phyloP scores from a whole-genome alignment of 2,888 invertebrate genomes.

The Protodeltote pygarga region DNA sequence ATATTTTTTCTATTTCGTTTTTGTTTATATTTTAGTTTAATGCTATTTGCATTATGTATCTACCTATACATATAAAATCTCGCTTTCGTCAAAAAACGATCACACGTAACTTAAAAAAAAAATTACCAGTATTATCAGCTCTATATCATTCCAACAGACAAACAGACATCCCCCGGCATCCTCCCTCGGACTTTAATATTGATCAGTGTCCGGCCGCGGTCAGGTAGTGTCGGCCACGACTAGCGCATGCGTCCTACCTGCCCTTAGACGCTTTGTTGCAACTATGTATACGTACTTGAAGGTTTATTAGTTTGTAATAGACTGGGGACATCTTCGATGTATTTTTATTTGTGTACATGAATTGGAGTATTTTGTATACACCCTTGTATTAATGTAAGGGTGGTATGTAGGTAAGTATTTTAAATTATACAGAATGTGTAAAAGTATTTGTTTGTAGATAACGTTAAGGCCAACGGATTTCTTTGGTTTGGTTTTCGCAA shows the following conservation, averaged over 20 bases:
- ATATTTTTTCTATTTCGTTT: too few relatives aligned
- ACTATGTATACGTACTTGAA: constrained; percentile 27
- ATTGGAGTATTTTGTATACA: not conserved
- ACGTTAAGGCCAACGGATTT: too few relatives aligned
- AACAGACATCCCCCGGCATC: constrained; percentile 85
- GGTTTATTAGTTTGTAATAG: constrained; percentile 12
- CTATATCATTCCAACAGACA: constrained; percentile 73
- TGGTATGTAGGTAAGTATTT: too few relatives aligned
- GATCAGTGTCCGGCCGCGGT: constrained; percentile 87
- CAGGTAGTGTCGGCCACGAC: constrained; percentile 82
- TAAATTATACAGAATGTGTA: too few relatives aligned
- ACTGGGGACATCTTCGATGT: too few relatives aligned
- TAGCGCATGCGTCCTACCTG: constrained; percentile 77
- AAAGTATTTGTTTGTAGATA: too few relatives aligned
- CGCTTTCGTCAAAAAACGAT: too few relatives aligned
- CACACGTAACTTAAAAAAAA: not conserved
- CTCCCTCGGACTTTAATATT: constrained; percentile 87
- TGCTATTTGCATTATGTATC: not conserved
- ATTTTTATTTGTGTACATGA: too few relatives aligned
- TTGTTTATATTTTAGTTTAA: not conserved
- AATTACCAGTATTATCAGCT: constrained; percentile 60
- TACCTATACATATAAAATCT: too few relatives aligned
- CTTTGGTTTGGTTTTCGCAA: too few relatives aligned
- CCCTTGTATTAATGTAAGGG: too few relatives aligned
- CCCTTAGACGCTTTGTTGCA: constrained; percentile 50